Percentiles rank a stretch among this genome's conserved stretches.
Evolutionary conservation across 2,113 vertebrate species (phyloP).

Genomic region (Platysteira castanea): DNA sequence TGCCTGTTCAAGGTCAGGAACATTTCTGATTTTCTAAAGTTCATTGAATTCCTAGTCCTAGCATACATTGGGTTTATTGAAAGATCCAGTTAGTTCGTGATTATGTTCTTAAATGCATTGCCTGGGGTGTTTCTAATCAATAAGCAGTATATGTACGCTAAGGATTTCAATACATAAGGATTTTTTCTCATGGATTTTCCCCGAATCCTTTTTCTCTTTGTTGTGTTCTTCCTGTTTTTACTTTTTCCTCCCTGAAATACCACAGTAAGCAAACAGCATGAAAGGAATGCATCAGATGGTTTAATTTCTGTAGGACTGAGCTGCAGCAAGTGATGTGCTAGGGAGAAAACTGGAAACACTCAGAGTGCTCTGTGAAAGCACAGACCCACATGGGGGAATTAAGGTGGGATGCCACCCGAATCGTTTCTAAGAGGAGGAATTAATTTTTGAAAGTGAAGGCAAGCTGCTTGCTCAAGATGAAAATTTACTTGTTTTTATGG

Average conservation of each 20-base stretch:
- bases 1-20: not conserved
- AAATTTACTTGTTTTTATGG: constrained; percentile 30
- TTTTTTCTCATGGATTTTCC: not conserved
- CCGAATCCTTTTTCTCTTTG: not conserved
- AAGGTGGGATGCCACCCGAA: not conserved
- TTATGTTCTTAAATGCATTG: not conserved
- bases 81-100: not conserved
- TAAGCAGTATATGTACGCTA: not conserved
- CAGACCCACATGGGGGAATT: not conserved
- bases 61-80: not conserved
- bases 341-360: constrained; percentile 9
- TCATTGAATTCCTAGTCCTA: not conserved
- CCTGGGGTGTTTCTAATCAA: not conserved
- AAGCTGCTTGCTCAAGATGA: not conserved
- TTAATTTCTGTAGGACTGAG: not conserved
- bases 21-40: not conserved
- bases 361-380: not conserved
- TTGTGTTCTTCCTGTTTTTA: not conserved
- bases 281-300: not conserved
- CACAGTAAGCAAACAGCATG: not conserved
- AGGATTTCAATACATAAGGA: not conserved
- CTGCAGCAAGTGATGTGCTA: not conserved
- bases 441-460: constrained; percentile 30
- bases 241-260: not conserved
- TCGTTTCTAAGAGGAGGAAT: not conserved